A percentile compares a stretch with the other conserved stretches of the same genome.
phyloP scores from a whole-genome alignment of 2,113 vertebrate genomes.

The Loxodonta africana region DNA sequence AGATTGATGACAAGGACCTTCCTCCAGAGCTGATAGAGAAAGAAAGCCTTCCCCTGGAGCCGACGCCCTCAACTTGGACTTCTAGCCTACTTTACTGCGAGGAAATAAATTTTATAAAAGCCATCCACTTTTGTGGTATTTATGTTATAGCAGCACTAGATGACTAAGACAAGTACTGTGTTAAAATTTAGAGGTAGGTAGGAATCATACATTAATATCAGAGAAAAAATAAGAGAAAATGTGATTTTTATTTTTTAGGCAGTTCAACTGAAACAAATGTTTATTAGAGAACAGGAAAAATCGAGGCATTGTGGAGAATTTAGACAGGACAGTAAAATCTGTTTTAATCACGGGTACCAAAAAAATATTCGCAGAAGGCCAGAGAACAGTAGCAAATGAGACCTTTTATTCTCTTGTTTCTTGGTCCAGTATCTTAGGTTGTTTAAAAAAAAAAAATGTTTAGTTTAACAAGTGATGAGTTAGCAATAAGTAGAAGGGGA shows the following conservation, averaged over 20 bases:
- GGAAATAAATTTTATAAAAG: too few species aligned
- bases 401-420: neutral
- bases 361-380: neutral
- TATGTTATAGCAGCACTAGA: too few species aligned
- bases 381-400: neutral
- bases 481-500: neutral
- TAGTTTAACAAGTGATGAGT: neutral
- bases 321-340: slow-evolving; percentile 1
- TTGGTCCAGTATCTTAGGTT: neutral
- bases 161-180: neutral
- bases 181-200: neutral
- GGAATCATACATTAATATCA: neutral
- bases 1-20: too few species aligned
- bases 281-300: slow-evolving; percentile 22
- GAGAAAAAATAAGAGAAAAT: slow-evolving; percentile 25
- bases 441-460: slow-evolving; percentile 14
- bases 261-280: neutral
- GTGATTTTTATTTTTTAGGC: slow-evolving; percentile 21
- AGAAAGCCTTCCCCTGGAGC: too few species aligned
- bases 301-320: neutral
- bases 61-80: too few species aligned
- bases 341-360: neutral
- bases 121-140: too few species aligned
- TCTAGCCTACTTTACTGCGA: too few species aligned
- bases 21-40: too few species aligned